A percentile compares a stretch with the other conserved stretches of the same genome.
Evolutionary conservation across 2,888 invertebrate genomes (phyloP).

Genomic region (Lasiommata megera): DNA sequence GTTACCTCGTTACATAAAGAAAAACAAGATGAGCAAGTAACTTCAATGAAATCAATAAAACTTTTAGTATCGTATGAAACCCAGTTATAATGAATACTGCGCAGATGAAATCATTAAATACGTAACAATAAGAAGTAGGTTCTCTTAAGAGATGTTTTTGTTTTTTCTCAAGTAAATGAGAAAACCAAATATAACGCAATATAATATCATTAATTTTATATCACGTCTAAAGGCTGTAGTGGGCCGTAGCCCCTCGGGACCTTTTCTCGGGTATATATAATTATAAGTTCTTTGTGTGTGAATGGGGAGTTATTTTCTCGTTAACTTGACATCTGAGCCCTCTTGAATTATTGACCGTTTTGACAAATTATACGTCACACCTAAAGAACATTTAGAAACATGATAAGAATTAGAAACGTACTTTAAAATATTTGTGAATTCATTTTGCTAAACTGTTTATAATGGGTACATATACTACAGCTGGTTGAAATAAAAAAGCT

Average conservation of each 20-base stretch:
- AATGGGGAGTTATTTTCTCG: constrained; percentile 3
- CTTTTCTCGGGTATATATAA: not conserved
- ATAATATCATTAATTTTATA: not conserved
- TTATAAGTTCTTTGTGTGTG: constrained; percentile 5
- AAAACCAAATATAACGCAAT: not conserved
- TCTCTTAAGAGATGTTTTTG: not conserved
- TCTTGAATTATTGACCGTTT: not conserved
- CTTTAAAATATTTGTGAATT: too few relatives aligned
- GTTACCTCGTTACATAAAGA: too few relatives aligned
- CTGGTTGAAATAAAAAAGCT: too few relatives aligned
- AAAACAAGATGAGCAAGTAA: too few relatives aligned
- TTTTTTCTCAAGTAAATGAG: too few relatives aligned
- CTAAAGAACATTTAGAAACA: not conserved
- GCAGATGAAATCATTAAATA: not conserved
- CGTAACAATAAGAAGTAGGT: not conserved
- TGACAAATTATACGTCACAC: not conserved
- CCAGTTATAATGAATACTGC: not conserved
- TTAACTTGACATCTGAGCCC: constrained; percentile 2
- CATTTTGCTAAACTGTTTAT: too few relatives aligned
- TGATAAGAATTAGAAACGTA: too few relatives aligned
- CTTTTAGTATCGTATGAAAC: too few relatives aligned
- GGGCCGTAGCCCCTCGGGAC: not conserved
- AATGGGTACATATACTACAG: too few relatives aligned
- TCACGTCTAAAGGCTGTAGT: not conserved
- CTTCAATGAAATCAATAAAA: too few relatives aligned